Evolutionary conservation across 1,140 invertebrate genomes (phyloP).

Genomic region (Apocrypta bakeri): DNA sequence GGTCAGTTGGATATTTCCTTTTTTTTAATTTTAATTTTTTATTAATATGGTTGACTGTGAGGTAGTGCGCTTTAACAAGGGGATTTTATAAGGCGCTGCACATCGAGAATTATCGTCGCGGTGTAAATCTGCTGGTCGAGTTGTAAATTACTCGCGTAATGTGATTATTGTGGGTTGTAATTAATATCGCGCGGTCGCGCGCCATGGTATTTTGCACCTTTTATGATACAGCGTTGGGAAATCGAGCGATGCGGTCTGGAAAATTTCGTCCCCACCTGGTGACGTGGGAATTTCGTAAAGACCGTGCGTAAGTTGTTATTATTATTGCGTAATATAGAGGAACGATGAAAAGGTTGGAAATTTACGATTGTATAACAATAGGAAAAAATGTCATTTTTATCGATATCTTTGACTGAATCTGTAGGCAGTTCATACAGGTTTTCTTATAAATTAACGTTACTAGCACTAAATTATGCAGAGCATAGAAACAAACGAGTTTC

Average conservation of each 20-base stretch:
- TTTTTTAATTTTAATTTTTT: background rate
- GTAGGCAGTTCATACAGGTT: background rate
- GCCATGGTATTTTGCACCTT: background rate
- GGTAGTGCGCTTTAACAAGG: background rate
- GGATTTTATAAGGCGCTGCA: constrained; percentile 24
- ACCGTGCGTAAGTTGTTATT: background rate
- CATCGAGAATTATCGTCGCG: constrained; percentile 5
- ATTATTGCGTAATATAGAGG: too few relatives aligned
- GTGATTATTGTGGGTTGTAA: constrained; percentile 24
- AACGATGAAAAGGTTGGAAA: background rate
- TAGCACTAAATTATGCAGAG: constrained; percentile 21
- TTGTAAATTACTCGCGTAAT: constrained; percentile 36
- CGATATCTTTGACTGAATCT: background rate
- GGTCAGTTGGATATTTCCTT: background rate
- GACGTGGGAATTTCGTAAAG: too few relatives aligned
- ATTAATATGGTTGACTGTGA: background rate
- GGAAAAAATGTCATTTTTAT: too few relatives aligned
- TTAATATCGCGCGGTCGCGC: background rate
- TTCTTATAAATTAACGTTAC: constrained; percentile 38
- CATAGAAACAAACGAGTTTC: constrained; percentile 14
- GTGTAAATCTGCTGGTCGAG: background rate
- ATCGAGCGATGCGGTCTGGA: background rate
- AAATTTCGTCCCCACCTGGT: too few relatives aligned
- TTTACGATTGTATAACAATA: too few relatives aligned
- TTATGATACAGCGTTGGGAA: background rate